Evolutionary conservation across 1,140 invertebrate genomes (phyloP).

Genomic region (Diachasmimorpha longicaudata): DNA sequence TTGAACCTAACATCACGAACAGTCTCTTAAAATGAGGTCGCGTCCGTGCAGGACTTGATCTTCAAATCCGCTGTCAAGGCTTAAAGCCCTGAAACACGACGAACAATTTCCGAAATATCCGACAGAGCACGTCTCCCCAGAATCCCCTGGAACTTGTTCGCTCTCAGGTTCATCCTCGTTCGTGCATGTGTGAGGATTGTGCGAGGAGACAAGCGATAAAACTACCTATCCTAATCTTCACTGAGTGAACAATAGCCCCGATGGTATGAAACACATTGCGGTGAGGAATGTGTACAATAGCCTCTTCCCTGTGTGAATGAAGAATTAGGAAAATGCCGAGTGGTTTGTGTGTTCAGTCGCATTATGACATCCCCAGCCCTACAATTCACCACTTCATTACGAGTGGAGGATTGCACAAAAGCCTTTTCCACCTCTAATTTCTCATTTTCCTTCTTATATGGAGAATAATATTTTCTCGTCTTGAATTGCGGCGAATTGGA

Average conservation of each 20-base stretch:
- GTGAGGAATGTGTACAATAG: too few relatives aligned
- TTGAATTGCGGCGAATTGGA: too few relatives aligned
- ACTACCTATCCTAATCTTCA: slow-evolving; percentile 30
- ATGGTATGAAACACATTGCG: neutral
- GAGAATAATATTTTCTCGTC: too few relatives aligned
- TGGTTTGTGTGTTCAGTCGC: too few relatives aligned
- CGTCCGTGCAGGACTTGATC: slow-evolving; percentile 10
- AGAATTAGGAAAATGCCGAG: too few relatives aligned
- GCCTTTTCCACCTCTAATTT: too few relatives aligned
- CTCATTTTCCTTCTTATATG: too few relatives aligned
- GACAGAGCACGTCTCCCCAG: neutral
- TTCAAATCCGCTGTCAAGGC: slow-evolving; percentile 15
- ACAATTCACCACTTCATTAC: too few relatives aligned
- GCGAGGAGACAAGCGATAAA: slow-evolving; percentile 31
- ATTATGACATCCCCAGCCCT: too few relatives aligned
- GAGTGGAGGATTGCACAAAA: too few relatives aligned
- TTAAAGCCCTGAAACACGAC: neutral
- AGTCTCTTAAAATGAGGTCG: slow-evolving; percentile 18
- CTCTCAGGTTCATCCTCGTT: neutral
- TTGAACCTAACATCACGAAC: slow-evolving; percentile 8
- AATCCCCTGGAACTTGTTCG: neutral
- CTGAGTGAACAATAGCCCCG: slow-evolving; percentile 36
- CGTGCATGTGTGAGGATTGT: neutral
- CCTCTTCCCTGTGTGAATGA: too few relatives aligned
- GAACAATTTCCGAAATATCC: slow-evolving; percentile 23